Conservation (phyloP, 2,797 vertebrate species). For the Helarctos malayanus region DNA sequence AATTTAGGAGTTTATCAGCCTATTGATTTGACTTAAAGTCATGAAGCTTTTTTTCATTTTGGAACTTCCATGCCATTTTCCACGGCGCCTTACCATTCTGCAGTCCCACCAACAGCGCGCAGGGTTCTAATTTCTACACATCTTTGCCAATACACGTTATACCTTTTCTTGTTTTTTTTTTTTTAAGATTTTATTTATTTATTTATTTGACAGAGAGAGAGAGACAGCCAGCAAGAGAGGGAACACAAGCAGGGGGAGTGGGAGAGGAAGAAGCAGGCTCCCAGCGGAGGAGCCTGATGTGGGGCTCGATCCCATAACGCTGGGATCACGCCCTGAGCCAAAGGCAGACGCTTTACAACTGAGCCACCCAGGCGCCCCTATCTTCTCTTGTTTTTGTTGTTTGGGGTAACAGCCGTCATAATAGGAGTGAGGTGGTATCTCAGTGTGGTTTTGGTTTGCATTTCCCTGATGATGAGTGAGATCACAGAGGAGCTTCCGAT, state of each 20-base stretch:
- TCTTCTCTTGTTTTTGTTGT: not conserved
- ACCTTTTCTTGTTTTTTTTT: not conserved
- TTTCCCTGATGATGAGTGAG: not conserved
- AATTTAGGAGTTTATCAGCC: not conserved
- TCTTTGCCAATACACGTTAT: not conserved
- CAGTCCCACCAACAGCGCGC: not conserved
- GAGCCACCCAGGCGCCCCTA: no score
- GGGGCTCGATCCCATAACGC: no score
- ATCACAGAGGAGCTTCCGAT: not conserved
- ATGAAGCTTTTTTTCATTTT: not conserved
- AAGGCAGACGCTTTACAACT: no score
- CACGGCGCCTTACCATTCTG: not conserved
- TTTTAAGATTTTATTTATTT: no score
- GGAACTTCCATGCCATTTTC: not conserved
- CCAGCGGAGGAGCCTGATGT: no score
- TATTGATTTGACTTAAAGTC: not conserved
- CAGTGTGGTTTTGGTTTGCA: not conserved
- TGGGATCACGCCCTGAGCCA: no score
- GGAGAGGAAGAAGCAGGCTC: no score
- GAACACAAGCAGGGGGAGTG: no score
- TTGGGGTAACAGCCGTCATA: not conserved
- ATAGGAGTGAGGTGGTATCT: not conserved
- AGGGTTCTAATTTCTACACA: not conserved
- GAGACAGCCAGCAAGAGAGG: no score
- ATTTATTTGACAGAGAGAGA: no score